These are phyloP conservation scores for Eudyptes chrysolophus DNA, from an alignment of 2,113 vertebrate genomes.

Conservation along the genomic window DNA sequence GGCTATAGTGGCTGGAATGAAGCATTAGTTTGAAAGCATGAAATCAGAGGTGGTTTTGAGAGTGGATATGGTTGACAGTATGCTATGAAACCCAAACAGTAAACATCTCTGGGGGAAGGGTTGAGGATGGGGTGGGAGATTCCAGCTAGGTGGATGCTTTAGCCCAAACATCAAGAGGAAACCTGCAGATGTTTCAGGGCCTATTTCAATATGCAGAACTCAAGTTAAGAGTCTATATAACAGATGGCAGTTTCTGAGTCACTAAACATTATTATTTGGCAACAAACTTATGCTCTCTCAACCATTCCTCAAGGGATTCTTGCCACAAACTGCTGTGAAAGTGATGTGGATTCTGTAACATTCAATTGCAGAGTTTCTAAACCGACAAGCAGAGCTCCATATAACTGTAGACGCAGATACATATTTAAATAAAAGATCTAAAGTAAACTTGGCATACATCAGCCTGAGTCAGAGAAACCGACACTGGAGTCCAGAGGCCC, in stretches of 20 bases:
- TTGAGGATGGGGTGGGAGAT: background rate
- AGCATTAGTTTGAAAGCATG: background rate
- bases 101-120: background rate
- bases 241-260: slow-evolving; percentile 69
- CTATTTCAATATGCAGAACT: slow-evolving; percentile 45
- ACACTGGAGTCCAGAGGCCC: background rate
- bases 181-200: slow-evolving; percentile 49
- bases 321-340: slow-evolving; percentile 33
- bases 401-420: background rate
- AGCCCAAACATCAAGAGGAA: background rate
- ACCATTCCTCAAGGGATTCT: slow-evolving; percentile 51
- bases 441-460: background rate
- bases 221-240: slow-evolving; percentile 37
- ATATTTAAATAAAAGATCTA: background rate
- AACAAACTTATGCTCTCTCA: slow-evolving; percentile 10
- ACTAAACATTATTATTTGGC: slow-evolving; percentile 62
- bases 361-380: background rate
- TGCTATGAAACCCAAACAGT: background rate
- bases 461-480: background rate
- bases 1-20: background rate
- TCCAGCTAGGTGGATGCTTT: background rate
- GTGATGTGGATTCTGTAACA: background rate
- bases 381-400: background rate
- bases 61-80: background rate
- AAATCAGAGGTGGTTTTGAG: background rate